Evolutionary conservation across 1,140 invertebrate species (phyloP).

Genomic region (Trachelipus rathkii): DNA sequence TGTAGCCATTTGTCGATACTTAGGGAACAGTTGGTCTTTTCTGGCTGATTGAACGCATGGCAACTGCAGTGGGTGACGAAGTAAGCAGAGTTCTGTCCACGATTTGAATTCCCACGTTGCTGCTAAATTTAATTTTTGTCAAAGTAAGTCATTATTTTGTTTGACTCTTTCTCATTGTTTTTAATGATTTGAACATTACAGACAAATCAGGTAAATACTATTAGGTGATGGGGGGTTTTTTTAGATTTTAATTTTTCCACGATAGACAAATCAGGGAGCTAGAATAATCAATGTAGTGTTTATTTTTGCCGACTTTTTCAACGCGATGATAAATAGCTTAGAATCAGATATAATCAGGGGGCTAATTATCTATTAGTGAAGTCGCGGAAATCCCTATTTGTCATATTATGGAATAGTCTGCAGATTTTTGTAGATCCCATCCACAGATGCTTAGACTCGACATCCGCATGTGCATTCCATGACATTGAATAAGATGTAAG

Average conservation of each 20-base stretch:
- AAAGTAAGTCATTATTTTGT: background rate
- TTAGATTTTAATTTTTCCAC: background rate
- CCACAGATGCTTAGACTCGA: no score
- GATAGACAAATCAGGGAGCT: background rate
- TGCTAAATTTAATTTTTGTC: background rate
- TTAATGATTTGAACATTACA: background rate
- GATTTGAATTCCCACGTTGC: conserved; percentile 50
- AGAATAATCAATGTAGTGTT: background rate
- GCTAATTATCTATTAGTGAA: no score
- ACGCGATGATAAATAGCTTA: no score
- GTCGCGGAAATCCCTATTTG: no score
- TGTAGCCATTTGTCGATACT: conserved; percentile 64
- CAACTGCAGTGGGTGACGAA: conserved; percentile 61
- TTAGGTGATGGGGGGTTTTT: background rate
- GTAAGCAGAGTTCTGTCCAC: conserved; percentile 58
- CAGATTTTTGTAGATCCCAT: no score
- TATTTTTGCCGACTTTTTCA: no score
- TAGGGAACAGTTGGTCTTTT: conserved; percentile 60
- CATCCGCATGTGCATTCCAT: no score
- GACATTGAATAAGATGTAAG: no score
- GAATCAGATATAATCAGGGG: no score
- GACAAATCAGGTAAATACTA: background rate
- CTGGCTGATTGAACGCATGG: conserved; percentile 60
- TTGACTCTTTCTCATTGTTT: background rate
- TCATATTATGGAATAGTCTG: no score